Conservation (phyloP, 2,113 vertebrate species). For the Phalacrocorax carbo region DNA sequence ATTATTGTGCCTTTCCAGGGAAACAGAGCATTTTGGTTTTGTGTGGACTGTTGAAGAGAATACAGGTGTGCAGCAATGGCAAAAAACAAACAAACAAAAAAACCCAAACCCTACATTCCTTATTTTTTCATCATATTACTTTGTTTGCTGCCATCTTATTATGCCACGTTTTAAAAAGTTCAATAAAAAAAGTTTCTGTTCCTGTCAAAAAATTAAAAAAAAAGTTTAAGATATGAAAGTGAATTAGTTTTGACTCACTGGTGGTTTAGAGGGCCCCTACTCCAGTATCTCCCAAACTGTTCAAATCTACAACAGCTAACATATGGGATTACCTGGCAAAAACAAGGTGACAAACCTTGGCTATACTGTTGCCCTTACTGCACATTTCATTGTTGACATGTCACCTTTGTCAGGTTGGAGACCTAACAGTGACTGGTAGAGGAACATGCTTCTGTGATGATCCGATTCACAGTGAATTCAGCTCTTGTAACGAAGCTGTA, state of each 20-base stretch:
- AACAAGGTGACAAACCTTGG: not conserved
- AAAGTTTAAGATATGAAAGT: not conserved
- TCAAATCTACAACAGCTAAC: not conserved
- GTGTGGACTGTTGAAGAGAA: not conserved
- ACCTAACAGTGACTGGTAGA: not conserved
- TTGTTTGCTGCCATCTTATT: not conserved
- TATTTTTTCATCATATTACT: not conserved
- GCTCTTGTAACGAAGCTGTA: not conserved
- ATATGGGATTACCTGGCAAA: not conserved
- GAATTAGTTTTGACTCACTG: not conserved
- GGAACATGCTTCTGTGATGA: not conserved
- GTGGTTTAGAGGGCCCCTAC: not conserved
- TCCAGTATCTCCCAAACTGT: not conserved
- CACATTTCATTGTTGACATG: not conserved
- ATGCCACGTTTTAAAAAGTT: accelerated
- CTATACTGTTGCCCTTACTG: not conserved
- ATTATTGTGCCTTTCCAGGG: not conserved
- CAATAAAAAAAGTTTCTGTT: not conserved
- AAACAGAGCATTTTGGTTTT: not conserved
- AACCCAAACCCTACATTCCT: not conserved
- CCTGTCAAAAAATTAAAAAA: not conserved
- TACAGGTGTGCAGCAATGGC: not conserved
- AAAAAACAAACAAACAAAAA: not conserved
- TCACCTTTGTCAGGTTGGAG: not conserved
- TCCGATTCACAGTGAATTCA: not conserved